Conservation (phyloP, 2,888 invertebrate genomes). For the Pseudococcus jackbeardsleyi region DNA sequence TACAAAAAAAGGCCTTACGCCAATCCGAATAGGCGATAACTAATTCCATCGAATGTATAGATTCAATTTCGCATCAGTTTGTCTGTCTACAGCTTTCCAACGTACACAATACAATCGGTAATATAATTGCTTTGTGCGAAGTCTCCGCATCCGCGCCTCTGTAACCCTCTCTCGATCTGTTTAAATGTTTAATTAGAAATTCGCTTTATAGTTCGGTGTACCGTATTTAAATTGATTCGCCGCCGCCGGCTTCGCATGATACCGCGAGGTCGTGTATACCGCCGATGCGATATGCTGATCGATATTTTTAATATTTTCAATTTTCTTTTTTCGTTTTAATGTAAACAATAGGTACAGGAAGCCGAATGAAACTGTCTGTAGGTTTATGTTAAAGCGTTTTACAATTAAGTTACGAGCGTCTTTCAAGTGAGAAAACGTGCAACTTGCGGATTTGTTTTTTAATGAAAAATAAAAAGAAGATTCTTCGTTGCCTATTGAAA, state of each 20-base stretch:
- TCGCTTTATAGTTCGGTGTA: background rate
- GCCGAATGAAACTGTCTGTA: background rate
- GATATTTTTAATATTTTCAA: background rate
- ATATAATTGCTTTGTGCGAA: background rate
- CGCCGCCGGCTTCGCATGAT: background rate
- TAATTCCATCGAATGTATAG: background rate
- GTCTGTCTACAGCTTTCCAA: background rate
- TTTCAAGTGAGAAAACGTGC: background rate
- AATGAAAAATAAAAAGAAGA: background rate
- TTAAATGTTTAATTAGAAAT: conserved; percentile 36
- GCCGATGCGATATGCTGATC: background rate
- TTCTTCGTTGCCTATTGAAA: background rate
- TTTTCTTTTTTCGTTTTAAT: conserved; percentile 36
- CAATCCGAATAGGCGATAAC: background rate
- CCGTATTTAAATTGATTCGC: conserved; percentile 15
- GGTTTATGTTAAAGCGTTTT: conserved; percentile 6
- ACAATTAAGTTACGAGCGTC: background rate
- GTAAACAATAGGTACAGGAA: background rate
- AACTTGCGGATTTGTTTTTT: background rate
- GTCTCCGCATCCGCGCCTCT: background rate
- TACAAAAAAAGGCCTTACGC: background rate
- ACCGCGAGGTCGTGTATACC: background rate
- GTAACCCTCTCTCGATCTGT: background rate
- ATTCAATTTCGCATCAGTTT: conserved; percentile 4
- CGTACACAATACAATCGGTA: background rate